Evolutionary conservation across 2,113 vertebrate species (phyloP).

Genomic region (Pseudorectes ferrugineus): DNA sequence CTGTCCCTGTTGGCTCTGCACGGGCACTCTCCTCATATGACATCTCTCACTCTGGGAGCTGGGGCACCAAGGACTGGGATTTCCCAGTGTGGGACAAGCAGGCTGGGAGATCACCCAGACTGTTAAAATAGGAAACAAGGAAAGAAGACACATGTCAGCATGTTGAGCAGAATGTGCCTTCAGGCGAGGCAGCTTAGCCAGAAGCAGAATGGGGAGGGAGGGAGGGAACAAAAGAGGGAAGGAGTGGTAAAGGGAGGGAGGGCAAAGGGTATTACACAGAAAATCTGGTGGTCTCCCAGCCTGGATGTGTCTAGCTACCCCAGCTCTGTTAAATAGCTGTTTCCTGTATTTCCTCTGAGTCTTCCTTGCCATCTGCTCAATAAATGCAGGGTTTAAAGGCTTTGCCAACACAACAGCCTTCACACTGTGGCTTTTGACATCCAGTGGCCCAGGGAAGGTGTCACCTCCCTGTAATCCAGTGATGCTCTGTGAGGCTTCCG

Average conservation of each 20-base stretch:
- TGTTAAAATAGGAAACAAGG: background rate
- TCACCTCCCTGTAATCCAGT: background rate
- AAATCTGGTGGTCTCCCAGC: background rate
- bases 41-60: background rate
- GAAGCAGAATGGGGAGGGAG: background rate
- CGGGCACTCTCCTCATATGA: background rate
- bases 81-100: background rate
- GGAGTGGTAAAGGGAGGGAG: background rate
- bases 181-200: background rate
- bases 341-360: background rate
- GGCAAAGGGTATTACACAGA: background rate
- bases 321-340: background rate
- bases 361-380: background rate
- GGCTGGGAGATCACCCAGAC: background rate
- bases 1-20: background rate
- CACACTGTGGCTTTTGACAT: background rate
- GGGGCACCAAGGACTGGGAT: background rate
- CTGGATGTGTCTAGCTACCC: background rate
- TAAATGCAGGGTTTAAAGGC: background rate
- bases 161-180: background rate
- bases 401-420: background rate
- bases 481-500: accelerated
- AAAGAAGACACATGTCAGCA: background rate
- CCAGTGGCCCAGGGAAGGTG: background rate
- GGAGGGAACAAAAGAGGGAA: background rate